Base-by-base conservation (phyloP, 2,888 invertebrate species). In the Blastobasis adustella region DNA sequence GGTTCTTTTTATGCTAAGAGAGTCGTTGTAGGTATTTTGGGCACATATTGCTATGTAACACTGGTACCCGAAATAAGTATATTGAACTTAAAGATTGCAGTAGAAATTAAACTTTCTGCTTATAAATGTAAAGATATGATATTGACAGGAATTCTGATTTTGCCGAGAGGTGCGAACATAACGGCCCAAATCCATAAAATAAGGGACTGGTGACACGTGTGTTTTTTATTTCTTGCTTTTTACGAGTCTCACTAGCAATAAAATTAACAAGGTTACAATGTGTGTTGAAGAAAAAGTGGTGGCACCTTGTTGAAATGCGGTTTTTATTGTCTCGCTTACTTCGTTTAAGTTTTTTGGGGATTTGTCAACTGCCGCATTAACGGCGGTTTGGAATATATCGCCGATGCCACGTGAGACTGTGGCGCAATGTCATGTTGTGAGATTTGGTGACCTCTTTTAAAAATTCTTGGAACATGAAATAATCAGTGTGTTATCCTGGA, bases 181-280 rank as follows among this genome's bases (percentile, higher is more conserved):
- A 47, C 40, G 36, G 37, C 10, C 10, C 37, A 10, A 39, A 47
- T 10, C 8, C 49, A 45, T 50, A 53, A 53, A 49, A 53, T 46
- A 50, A 50, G 45, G 43, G 48, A 42, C 39, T n/a, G 46, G 46
- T 47, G 37, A 42, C 49, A 49, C 45, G 38, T 49, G 46, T 49
- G 49, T 43, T 46, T 52, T 49, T 46, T 49, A 43, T 47, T 49
- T 49, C 46, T 54, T 38, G 40, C 47, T 49, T 46, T 49, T 54
- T 54, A 50, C 54, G 46, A 48, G 38, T 41, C 50, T 42, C 39
- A 37, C 39, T 10, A 54, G 49, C 44, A 39, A 51, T 54, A 54
- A 54, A 54, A 49, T 54, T 51, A 54, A 50, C 50, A 54, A 54
- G 54, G 48, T 49, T 51, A 54, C 50, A 42, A 36, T 41, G n/a